A percentile compares a stretch with the other conserved stretches of the same genome.
Evolutionary conservation across 2,797 vertebrate genomes (phyloP).

Genomic region (Rhinichthys osculus): DNA sequence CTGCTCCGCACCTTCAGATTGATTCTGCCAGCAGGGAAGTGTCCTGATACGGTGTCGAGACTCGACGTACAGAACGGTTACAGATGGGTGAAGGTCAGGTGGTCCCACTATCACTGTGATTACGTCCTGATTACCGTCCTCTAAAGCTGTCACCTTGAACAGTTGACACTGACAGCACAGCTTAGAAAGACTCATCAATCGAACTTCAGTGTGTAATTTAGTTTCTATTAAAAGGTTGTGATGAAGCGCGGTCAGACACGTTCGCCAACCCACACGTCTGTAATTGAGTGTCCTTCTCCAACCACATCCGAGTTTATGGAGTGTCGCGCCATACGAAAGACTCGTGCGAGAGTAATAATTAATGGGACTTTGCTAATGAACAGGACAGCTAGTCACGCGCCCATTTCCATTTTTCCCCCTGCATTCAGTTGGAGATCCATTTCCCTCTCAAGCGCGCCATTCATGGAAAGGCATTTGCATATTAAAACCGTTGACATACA

Average conservation of each 20-base stretch:
- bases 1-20: not conserved
- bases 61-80: not conserved
- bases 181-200: not conserved
- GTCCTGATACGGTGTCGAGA: conserved; percentile 6
- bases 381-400: conserved; percentile 14
- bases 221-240: conserved; percentile 1
- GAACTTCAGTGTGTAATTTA: not conserved
- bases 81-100: not conserved
- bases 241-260: not conserved
- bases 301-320: not conserved
- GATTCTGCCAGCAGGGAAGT: not conserved
- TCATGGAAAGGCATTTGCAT: conserved; percentile 39
- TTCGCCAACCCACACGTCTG: not conserved
- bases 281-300: not conserved
- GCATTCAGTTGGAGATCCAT: conserved; percentile 28
- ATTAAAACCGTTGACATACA: conserved; percentile 33
- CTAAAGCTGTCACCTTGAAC: not conserved
- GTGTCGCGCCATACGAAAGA: not conserved
- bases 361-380: conserved; percentile 37
- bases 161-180: too few relatives aligned
- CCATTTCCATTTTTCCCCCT: conserved; percentile 27
- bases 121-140: not conserved
- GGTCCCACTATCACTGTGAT: not conserved
- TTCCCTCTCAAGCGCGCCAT: conserved; percentile 34
- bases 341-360: conserved; percentile 37